Conservation (phyloP, 2,888 invertebrate species). For the Hypsopygia costalis region DNA sequence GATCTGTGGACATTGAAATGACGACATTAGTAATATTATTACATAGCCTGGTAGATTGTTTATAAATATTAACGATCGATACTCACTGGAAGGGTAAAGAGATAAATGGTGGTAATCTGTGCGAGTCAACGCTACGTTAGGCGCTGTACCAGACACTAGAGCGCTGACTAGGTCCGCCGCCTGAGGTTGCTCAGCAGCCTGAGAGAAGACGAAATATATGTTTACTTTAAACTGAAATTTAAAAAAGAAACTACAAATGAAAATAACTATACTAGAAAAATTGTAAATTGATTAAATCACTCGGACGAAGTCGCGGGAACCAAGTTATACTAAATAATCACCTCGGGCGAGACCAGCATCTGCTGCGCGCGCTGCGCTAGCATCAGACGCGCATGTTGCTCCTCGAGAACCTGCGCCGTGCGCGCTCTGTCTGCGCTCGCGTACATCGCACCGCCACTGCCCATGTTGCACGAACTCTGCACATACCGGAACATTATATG, state of each 20-base stretch:
- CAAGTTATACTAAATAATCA: no score
- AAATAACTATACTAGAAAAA: no score
- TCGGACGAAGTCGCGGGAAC: no score
- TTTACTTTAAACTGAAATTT: no score
- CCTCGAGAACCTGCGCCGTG: constrained; percentile 74
- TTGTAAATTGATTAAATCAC: no score
- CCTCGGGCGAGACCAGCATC: constrained; percentile 84
- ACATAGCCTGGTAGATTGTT: no score
- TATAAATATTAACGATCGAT: not conserved
- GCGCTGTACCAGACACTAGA: constrained; percentile 91
- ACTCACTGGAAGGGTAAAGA: constrained; percentile 60
- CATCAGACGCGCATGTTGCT: constrained; percentile 83
- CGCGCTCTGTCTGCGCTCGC: constrained; percentile 22
- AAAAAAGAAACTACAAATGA: no score
- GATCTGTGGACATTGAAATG: constrained; percentile 42
- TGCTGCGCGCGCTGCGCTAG: constrained; percentile 91
- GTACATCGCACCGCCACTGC: constrained; percentile 28
- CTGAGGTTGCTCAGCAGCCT: constrained; percentile 85
- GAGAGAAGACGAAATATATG: no score
- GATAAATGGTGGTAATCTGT: constrained; percentile 77
- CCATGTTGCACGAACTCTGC: constrained; percentile 32
- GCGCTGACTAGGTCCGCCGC: constrained; percentile 85
- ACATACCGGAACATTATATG: no score
- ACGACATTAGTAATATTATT: not conserved
- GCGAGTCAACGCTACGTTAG: constrained; percentile 92